These are phyloP conservation scores for Cerceris ruficornis DNA, from an alignment of 2,888 invertebrate genomes.

Conservation along the genomic window DNA sequence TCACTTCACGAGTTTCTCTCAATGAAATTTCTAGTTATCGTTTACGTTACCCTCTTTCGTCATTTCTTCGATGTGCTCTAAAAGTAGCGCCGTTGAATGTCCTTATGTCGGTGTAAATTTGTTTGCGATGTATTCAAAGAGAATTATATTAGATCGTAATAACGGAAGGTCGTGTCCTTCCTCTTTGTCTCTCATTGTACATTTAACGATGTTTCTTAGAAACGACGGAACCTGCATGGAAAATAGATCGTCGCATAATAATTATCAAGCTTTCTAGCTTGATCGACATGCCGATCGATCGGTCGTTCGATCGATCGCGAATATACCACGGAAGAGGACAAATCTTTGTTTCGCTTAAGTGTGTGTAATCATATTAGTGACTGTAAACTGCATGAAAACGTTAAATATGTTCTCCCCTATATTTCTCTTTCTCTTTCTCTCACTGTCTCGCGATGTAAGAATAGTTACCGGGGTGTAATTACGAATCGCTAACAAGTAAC, in stretches of 20 bases:
- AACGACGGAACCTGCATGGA: constrained; percentile 64
- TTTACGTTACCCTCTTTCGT: constrained; percentile 48
- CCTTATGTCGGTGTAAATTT: constrained; percentile 54
- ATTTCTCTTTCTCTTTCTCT: no score
- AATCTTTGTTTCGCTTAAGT: constrained; percentile 41
- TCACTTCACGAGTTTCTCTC: constrained; percentile 41
- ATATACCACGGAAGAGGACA: constrained; percentile 4
- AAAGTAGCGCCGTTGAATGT: constrained; percentile 51
- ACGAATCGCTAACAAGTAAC: constrained; percentile 20
- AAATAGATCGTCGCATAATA: constrained; percentile 59
- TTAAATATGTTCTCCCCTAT: constrained; percentile 39
- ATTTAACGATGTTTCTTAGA: constrained; percentile 64
- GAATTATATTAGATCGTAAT: constrained; percentile 49
- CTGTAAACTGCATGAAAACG: constrained; percentile 41
- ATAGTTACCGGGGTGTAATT: constrained; percentile 25
- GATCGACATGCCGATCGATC: constrained; percentile 25
- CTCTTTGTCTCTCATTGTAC: constrained; percentile 50
- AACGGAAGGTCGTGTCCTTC: constrained; percentile 32
- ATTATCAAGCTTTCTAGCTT: constrained; percentile 55
- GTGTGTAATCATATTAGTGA: constrained; percentile 48
- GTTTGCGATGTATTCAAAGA: constrained; percentile 40
- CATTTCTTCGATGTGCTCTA: constrained; percentile 58
- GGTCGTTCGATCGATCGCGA: not conserved
- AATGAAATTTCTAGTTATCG: constrained; percentile 29
- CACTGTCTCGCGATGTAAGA: not conserved